Conservation (phyloP, 2,113 vertebrate genomes). For the Hydrolagus affinis region DNA sequence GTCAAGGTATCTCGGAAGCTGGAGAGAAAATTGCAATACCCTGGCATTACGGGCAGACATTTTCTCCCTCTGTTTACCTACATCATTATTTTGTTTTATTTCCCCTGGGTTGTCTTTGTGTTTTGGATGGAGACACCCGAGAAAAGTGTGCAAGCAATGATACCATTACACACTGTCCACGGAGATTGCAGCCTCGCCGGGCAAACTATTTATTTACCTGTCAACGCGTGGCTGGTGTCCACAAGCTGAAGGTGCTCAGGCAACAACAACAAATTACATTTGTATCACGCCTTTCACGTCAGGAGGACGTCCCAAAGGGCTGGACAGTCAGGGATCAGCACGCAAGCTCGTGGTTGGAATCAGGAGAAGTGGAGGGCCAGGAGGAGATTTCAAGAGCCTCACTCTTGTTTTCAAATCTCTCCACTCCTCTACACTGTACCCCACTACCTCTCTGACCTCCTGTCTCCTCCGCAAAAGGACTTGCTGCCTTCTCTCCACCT, state of each 20-base stretch:
- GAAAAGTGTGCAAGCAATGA: background rate
- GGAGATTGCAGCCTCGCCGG: background rate
- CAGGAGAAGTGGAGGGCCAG: too few relatives aligned
- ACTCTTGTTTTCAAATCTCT: too few relatives aligned
- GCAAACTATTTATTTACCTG: background rate
- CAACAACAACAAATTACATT: too few relatives aligned
- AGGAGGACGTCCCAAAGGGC: too few relatives aligned
- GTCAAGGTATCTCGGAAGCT: background rate
- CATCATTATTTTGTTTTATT: background rate
- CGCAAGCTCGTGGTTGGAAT: too few relatives aligned
- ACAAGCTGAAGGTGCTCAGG: too few relatives aligned
- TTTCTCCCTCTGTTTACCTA: background rate
- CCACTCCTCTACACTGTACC: too few relatives aligned
- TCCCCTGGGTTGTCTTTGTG: background rate
- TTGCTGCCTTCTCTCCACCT: background rate
- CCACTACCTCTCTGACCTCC: too few relatives aligned
- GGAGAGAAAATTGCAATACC: background rate
- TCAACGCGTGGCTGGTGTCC: background rate
- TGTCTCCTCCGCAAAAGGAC: background rate
- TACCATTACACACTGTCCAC: background rate
- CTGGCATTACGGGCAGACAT: background rate
- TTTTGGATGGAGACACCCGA: background rate
- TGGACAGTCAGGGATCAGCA: too few relatives aligned
- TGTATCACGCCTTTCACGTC: too few relatives aligned
- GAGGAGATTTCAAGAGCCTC: too few relatives aligned